Base-by-base conservation (phyloP, 2,113 vertebrate species). In the Apodemus speciosus region DNA sequence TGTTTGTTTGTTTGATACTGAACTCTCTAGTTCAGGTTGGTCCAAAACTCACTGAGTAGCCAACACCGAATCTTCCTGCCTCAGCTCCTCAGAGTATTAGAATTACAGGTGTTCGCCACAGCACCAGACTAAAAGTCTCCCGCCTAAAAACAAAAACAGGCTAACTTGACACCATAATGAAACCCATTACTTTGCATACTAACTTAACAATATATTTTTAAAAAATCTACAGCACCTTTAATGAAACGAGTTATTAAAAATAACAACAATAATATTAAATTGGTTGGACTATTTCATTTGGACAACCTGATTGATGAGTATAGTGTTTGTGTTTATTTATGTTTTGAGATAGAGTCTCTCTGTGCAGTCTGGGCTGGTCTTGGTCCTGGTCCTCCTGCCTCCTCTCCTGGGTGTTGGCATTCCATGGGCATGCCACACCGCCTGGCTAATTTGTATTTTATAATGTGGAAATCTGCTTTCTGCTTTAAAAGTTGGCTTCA, bases 401-500 rank as follows among this genome's bases (percentile, higher is more conserved):
- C n/a, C 4, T 14, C 46, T 38, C 32, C 85, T 9, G 13, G 35
- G 40, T n/a, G 3, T 21, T 49, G 40, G 30, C 71, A 49, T 76
- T 30, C 35, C 58, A 16, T 25, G 30, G 0, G 0, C 15, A 27
- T 16, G 30, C 18, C 20, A 30, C 43, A 58, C 20, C 13, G 13
- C 46, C 73, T 58, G 27, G 15, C 35, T n/a, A 11, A 20, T 84
- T 92, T 60, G 58, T 40, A 21, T 87, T 95, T 94, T 88, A 21
- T 88, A 80, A 76, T 53, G 58, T 38, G 51, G 30, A 71, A 30
- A 72, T 94, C 79, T 94, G 71, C 69, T 89, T 96, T 91, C 84
- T 91, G 66, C 75, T 76, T 94, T 92, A 89, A 95, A 96, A 89
- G 68, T 75, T 91, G 88, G 86, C 77, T 80, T 91, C 53, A 66